These are phyloP conservation scores for Coleophora flavipennella DNA, from an alignment of 2,888 invertebrate species.

Conservation along the genomic window DNA sequence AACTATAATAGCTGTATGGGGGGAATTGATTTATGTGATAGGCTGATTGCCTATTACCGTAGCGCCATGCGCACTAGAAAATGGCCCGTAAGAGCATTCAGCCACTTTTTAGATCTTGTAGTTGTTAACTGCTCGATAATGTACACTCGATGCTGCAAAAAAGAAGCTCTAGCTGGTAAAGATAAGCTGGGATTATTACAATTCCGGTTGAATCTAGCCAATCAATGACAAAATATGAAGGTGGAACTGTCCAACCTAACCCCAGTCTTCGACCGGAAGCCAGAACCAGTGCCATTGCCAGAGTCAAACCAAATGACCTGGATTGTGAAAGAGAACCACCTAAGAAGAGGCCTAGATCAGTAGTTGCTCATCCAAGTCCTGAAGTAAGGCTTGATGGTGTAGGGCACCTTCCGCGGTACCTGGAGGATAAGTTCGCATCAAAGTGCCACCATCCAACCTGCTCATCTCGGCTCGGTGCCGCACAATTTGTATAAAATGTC, in stretches of 20 bases:
- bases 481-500: conserved; percentile 14
- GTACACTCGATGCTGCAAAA: conserved; percentile 14
- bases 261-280: conserved; percentile 2
- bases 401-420: conserved; percentile 15
- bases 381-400: conserved; percentile 13
- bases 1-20: conserved; percentile 24
- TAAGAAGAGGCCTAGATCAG: conserved; percentile 10
- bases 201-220: conserved; percentile 15
- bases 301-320: conserved; percentile 6
- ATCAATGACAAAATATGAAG: conserved; percentile 11
- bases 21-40: conserved; percentile 27
- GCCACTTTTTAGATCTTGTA: conserved; percentile 15
- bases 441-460: conserved; percentile 13
- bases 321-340: background rate
- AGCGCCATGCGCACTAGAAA: conserved; percentile 18
- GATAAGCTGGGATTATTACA: conserved; percentile 17
- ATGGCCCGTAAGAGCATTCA: conserved; percentile 12
- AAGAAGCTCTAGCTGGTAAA: conserved; percentile 13
- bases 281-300: conserved; percentile 6
- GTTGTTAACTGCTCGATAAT: conserved; percentile 18
- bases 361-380: conserved; percentile 11
- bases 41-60: conserved; percentile 24
- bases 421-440: conserved; percentile 13
- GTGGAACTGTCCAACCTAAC: conserved; percentile 3
- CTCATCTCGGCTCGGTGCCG: conserved; percentile 14